Evolutionary conservation across 2,888 invertebrate genomes (phyloP).

Genomic region (Leptopterna dolabrata): DNA sequence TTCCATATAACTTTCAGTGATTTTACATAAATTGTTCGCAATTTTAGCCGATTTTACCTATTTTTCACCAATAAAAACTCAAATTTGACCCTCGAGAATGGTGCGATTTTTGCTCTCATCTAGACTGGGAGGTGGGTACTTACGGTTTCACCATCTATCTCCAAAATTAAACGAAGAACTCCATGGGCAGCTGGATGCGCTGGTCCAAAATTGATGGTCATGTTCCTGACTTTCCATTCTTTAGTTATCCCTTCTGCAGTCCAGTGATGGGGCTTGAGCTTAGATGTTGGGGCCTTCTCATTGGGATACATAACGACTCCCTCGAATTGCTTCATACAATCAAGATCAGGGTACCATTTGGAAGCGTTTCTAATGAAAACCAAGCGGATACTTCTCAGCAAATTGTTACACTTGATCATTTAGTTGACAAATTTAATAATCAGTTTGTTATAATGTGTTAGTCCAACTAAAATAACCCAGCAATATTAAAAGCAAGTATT

Average conservation of each 20-base stretch:
- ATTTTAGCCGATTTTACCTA: too few species aligned
- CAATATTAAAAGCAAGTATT: too few species aligned
- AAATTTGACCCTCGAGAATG: too few species aligned
- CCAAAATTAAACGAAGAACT: conserved; percentile 85
- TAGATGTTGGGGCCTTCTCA: conserved; percentile 74
- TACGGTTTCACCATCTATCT: conserved; percentile 80
- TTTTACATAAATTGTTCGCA: too few species aligned
- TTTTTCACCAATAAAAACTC: too few species aligned
- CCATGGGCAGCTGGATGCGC: conserved; percentile 97
- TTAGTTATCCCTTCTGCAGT: background rate
- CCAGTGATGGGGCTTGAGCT: conserved; percentile 64
- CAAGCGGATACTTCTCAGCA: background rate
- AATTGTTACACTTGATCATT: background rate
- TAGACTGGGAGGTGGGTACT: too few species aligned
- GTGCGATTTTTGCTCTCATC: too few species aligned
- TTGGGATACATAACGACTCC: conserved; percentile 82
- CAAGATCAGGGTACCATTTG: conserved; percentile 84
- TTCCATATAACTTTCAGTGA: too few species aligned
- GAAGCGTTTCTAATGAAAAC: background rate
- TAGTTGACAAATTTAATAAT: background rate
- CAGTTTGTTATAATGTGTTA: background rate
- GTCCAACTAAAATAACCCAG: too few species aligned
- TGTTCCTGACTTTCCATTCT: conserved; percentile 86
- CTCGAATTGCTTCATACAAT: conserved; percentile 77
- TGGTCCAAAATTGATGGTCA: conserved; percentile 90